phyloP scores from a whole-genome alignment of 2,797 vertebrate genomes.

The Enteromius paludinosus region DNA sequence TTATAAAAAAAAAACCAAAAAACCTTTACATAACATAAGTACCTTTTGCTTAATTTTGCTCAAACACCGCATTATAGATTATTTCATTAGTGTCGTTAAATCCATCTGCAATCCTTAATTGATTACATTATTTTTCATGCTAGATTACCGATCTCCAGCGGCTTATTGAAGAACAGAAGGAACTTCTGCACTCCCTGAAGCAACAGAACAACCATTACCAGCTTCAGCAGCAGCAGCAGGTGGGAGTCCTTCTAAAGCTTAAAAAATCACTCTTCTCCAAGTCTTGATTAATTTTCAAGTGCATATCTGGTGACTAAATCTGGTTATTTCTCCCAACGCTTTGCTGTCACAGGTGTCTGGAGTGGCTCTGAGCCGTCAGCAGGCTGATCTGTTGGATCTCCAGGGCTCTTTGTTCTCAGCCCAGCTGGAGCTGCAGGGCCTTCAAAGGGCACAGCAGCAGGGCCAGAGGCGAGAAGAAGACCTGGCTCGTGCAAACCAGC shows the following conservation, averaged over 20 bases:
- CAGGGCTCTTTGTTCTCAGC: conserved; percentile 87
- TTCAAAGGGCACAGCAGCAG: conserved; percentile 77
- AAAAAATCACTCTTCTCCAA: neutral
- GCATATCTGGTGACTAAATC: neutral
- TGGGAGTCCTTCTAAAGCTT: conserved; percentile 58
- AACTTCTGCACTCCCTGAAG: conserved; percentile 84
- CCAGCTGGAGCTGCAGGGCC: conserved; percentile 86
- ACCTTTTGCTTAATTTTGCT: neutral
- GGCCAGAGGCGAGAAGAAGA: conserved; percentile 79
- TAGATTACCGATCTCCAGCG: conserved; percentile 85
- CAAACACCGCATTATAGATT: neutral
- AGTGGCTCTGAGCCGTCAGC: conserved; percentile 69
- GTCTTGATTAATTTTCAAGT: neutral
- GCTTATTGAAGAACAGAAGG: conserved; percentile 86
- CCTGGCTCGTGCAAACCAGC: conserved; percentile 73
- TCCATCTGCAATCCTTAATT: neutral
- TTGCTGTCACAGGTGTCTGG: conserved; percentile 72
- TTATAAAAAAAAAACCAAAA: neutral
- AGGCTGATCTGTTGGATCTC: conserved; percentile 81
- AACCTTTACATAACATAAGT: neutral
- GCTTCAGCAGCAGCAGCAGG: conserved; percentile 84
- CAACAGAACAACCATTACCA: conserved; percentile 79
- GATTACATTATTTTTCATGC: neutral
- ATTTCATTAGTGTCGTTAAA: neutral
- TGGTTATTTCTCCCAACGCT: neutral